A percentile compares a stretch with the other conserved stretches of the same genome.
phyloP scores from a whole-genome alignment of 2,797 vertebrate genomes.

The Myoxocephalus aenaeus region DNA sequence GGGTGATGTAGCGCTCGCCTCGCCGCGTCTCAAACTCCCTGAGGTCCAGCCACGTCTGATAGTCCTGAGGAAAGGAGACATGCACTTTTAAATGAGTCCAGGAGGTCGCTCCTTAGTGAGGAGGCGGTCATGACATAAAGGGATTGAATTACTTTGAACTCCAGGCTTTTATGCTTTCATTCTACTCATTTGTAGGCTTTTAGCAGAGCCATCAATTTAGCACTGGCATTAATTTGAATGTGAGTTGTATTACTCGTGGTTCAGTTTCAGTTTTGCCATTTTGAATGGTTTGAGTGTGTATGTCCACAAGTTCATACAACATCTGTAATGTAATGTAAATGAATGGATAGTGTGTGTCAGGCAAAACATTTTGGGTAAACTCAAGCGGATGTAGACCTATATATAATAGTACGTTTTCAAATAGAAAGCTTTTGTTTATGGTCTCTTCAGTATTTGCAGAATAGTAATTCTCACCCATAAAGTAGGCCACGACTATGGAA shows the following conservation, averaged over 20 bases:
- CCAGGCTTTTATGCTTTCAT: neutral
- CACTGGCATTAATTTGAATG: neutral
- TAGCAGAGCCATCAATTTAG: neutral
- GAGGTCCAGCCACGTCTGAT: conserved; percentile 98
- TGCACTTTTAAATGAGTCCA: neutral
- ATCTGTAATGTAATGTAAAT: neutral
- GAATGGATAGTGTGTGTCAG: neutral
- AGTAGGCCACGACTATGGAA: neutral
- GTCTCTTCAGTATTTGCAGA: neutral
- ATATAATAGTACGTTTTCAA: neutral
- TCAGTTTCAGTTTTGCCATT: neutral
- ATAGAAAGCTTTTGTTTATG: neutral
- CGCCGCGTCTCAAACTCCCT: conserved; percentile 97
- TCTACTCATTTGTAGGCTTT: neutral
- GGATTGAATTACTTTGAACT: neutral
- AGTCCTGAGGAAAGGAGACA: conserved; percentile 86
- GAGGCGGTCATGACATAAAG: neutral
- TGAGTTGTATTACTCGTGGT: neutral
- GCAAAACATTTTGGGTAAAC: too few relatives aligned
- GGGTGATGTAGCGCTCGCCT: conserved; percentile 98
- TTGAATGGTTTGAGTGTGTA: too few relatives aligned
- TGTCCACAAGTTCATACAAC: neutral
- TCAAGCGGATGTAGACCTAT: too few relatives aligned
- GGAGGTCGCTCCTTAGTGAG: too few relatives aligned
- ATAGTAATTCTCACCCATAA: neutral